Base-by-base conservation (phyloP, 2,888 invertebrate species). In the Cephalotes varians region DNA sequence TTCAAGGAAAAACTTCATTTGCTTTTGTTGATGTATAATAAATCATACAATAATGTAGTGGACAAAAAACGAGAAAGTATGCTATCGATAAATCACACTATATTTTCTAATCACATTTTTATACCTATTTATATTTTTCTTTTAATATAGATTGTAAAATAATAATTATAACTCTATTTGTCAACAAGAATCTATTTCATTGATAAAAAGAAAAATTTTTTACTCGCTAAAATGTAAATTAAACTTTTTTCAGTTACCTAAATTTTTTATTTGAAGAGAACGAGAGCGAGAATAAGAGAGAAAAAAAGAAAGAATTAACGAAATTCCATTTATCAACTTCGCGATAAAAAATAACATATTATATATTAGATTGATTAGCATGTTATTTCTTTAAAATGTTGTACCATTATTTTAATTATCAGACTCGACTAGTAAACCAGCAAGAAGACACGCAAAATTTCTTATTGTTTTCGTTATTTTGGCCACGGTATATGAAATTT, bases 401-500 rank as follows among this genome's bases (percentile, higher is more conserved):
- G 21, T 28, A 37, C 15, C 6, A 44, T 60, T 73, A 73, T 62
- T 28, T 62, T 74, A 44, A 44, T 62, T 47, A 21, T 1, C 21
- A 4, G 18, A 73, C 31, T 73, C 21, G 31, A 12, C 9, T 56
- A 40, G 4, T 12, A 4, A 60, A 58, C 15, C 12, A 72, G 37
- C 54, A 40, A 44, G n/a, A 15, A 60, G 18, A 40, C 10, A 40
- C 2, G 31, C n/a, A 73, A 73, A 47, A 47, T n/a, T 12, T 37
- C 15, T 3, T 40, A 6, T 6, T 15, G 1, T 10, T 74, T 62
- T 47, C n/a, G 34, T 62, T 44, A 62, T 60, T 62, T 21, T 2
- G 10, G 15, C 40, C n/a, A 25, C 1, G 31, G 31, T 60, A 60
- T 44, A 62, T 62, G 15, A 74, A 74, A 74, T 73, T 73, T 60